These are phyloP conservation scores for Sympetrum striolatum DNA, from an alignment of 2,888 invertebrate genomes.

Conservation along the genomic window DNA sequence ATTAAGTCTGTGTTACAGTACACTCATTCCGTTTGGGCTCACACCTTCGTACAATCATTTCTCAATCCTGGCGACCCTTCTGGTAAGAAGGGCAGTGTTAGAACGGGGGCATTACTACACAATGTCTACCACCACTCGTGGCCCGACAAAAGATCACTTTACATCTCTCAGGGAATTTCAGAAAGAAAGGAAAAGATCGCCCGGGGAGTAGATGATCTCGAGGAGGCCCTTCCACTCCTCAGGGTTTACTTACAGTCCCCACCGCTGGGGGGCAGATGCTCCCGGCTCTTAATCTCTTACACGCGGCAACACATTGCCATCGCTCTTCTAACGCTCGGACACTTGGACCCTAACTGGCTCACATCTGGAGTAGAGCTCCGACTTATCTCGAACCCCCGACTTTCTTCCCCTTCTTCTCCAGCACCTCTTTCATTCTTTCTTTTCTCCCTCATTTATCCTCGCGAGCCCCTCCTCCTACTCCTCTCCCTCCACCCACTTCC, in stretches of 20 bases:
- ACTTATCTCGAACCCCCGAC: background rate
- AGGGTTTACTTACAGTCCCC: background rate
- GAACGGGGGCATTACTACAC: too few species aligned
- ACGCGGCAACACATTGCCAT: conserved; percentile 2
- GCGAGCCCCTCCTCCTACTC: background rate
- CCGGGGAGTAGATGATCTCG: background rate
- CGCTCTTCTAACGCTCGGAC: background rate
- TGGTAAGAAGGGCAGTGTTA: too few species aligned
- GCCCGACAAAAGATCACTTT: background rate
- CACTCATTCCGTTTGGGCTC: too few species aligned
- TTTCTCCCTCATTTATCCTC: background rate
- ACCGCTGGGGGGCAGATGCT: background rate
- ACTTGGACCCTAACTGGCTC: background rate
- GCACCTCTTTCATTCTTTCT: background rate
- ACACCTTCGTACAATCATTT: background rate
- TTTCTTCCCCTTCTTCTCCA: background rate
- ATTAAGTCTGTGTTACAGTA: too few species aligned
- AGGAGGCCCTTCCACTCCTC: background rate
- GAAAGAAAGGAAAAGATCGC: background rate
- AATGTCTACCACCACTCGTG: background rate
- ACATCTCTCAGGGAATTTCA: background rate
- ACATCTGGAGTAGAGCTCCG: background rate
- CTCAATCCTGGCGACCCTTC: background rate
- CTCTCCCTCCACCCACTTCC: background rate
- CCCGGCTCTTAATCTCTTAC: conserved; percentile 15